Base-by-base conservation (phyloP, 2,797 vertebrate genomes). In the Aldrovandia affinis region DNA sequence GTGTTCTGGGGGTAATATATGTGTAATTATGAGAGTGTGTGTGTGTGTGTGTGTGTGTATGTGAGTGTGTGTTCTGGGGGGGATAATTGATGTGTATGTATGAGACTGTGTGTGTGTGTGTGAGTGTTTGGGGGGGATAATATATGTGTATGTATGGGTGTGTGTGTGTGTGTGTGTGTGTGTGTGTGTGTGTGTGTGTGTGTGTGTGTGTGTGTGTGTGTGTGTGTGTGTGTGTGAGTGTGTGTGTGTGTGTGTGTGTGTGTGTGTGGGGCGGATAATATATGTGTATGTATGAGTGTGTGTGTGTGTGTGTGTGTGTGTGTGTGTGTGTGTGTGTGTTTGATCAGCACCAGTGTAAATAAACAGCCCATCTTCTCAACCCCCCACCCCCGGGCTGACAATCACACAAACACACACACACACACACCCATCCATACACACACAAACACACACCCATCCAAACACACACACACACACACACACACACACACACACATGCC, bases 401-500 rank as follows among this genome's bases (percentile, higher is more conserved):
- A 61, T 25, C 83, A 80, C 57, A 55, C 44, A 70, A 12, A 25
- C 55, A 79, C 30, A 82, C 83, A 79, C 1, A 88, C 82, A 83
- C 88, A 86, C 55, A 33, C 83, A 80, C 57, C 42, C 44, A 70
- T 15, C 14, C 55, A 79, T 25, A 82, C 83, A 79, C 1, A 88
- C 82, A 83, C 88, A 86, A n/a, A 33, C 83, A 80, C 57, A 55
- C 44, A 70, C n/a, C 14, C 55, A 79, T 25, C 68, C 83, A 79
- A 0, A 88, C 82, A 83, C 88, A 86, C 55, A 33, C 83, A 80
- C 57, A 55, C 44, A 70, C n/a, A 25, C 55, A 79, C 30, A 82
- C 83, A 79, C 1, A 88, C 82, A 83, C 88, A 86, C 55, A 33
- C 83, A 80, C 57, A 55, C 44, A 70, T n/a, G n/a, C n/a, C n/a